Evolutionary conservation across 2,888 invertebrate species (phyloP), one percentile per base, ranked within the genome.

Genomic region (Aphelenchoides bicaudatus): DNA sequence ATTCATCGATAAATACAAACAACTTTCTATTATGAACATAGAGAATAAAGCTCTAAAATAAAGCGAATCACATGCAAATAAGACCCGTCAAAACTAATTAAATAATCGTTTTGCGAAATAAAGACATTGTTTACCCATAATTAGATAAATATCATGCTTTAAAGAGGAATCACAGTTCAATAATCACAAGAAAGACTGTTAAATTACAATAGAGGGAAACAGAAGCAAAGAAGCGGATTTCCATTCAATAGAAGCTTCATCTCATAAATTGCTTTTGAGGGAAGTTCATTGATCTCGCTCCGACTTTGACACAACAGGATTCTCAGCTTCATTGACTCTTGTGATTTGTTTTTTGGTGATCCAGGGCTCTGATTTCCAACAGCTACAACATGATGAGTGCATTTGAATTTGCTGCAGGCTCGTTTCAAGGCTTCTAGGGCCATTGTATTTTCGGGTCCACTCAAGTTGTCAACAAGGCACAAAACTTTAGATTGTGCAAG

Each of bases 161-260:
- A n/a, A n/a, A n/a, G n/a, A n/a, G n/a, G n/a, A n/a, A n/a, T n/a
- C n/a, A n/a, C n/a, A n/a, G n/a, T n/a, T n/a, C n/a, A n/a, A n/a
- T n/a, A n/a, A n/a, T n/a, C n/a, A n/a, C n/a, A n/a, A n/a, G n/a
- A n/a, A n/a, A n/a, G n/a, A n/a, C n/a, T n/a, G n/a, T n/a, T 34
- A 10, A 34, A 34, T 55, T 66, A 63, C 8, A 66, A 58, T n/a
- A 65, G 50, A 30, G 61, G 66, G 65, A 75, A 74, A 58, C 75
- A 75, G 13, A 75, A 55, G 59, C 75, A 75, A 16, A 73, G 60
- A 51, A 75, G 59, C 6, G 72, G 73, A 27, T 75, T 75, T 28
- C 65, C 61, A 38, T 65, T 65, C 21, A 75, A 62, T 48, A 75
- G 66, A 39, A 66, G 70, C 31, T 72, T 73, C 6, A 72, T 65